Base-by-base conservation (phyloP, 2,888 invertebrate species). In the Cyrtodaria siliqua region DNA sequence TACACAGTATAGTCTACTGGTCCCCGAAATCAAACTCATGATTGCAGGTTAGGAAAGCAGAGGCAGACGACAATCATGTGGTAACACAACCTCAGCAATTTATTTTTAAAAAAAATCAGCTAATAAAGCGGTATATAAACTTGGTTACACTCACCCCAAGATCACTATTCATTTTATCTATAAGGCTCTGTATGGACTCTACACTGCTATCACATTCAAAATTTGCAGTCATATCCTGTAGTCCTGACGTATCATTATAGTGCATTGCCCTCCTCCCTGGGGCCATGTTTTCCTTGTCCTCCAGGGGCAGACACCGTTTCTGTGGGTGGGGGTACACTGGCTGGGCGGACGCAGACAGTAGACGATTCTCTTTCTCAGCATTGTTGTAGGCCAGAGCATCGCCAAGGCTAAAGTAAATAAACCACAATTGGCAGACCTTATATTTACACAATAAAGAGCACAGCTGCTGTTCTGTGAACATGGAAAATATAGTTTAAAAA, bases 81-180 rank as follows among this genome's bases (percentile, higher is more conserved):
- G n/a, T n/a, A n/a, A n/a, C n/a, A n/a, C n/a, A n/a, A n/a, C n/a
- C n/a, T n/a, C n/a, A n/a, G n/a, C n/a, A n/a, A n/a, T n/a, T n/a
- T n/a, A n/a, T n/a, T n/a, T n/a, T n/a, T n/a, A n/a, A n/a, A n/a
- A n/a, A n/a, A n/a, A n/a, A n/a, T n/a, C n/a, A n/a, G n/a, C n/a
- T n/a, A n/a, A n/a, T n/a, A n/a, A n/a, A n/a, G n/a, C n/a, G n/a
- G n/a, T n/a, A n/a, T n/a, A n/a, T n/a, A n/a, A n/a, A n/a, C n/a
- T n/a, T n/a, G 12, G 12, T 12, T 33, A 12, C 12, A 79, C 84
- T 68, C 69, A 92, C 92, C 83, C 90, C 89, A 14, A 91, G 70
- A 6, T 86, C 84, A 2, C 83, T 84, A 61, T 90, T 87, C 89
- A 91, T 88, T 62, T 85, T 90, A 14, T 89, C 89, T 33, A 92